Percentiles rank a stretch among this genome's conserved stretches.
These are phyloP conservation scores for Anastrepha obliqua DNA, from an alignment of 1,140 invertebrate species.

Conservation along the genomic window DNA sequence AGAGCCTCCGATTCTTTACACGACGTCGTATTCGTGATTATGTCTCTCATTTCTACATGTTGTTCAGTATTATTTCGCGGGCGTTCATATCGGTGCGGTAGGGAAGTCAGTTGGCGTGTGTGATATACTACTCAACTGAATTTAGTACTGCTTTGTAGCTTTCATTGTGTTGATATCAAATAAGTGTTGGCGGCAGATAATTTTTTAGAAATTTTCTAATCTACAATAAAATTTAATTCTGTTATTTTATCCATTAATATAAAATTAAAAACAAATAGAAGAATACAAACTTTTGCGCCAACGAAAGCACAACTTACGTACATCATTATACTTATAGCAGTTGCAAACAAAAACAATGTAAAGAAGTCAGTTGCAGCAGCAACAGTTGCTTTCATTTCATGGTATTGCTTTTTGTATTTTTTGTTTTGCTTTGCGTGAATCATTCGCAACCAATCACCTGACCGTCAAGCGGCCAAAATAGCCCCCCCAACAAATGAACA, in stretches of 20 bases:
- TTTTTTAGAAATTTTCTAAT: background rate
- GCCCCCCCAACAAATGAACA: background rate
- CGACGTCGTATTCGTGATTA: background rate
- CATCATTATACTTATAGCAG: background rate
- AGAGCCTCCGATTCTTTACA: background rate
- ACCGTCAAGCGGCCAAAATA: constrained; percentile 26
- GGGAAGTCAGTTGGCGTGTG: background rate
- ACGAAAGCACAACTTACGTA: background rate
- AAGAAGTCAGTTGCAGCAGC: background rate
- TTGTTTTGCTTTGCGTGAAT: constrained; percentile 5
- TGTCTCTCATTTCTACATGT: background rate
- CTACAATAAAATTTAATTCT: background rate
- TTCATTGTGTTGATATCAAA: constrained; percentile 32
- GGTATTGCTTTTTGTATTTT: background rate
- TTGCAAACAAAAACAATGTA: background rate
- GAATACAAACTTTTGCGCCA: background rate
- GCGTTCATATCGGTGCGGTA: background rate
- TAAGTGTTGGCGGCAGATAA: background rate
- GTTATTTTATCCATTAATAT: too few species aligned
- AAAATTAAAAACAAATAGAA: background rate
- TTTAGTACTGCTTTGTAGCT: constrained; percentile 29
- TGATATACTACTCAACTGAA: background rate
- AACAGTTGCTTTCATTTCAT: background rate
- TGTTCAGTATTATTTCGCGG: constrained; percentile 8
- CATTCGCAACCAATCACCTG: constrained; percentile 17